phyloP scores from a whole-genome alignment of 2,113 vertebrate genomes.

The Mesocricetus auratus region DNA sequence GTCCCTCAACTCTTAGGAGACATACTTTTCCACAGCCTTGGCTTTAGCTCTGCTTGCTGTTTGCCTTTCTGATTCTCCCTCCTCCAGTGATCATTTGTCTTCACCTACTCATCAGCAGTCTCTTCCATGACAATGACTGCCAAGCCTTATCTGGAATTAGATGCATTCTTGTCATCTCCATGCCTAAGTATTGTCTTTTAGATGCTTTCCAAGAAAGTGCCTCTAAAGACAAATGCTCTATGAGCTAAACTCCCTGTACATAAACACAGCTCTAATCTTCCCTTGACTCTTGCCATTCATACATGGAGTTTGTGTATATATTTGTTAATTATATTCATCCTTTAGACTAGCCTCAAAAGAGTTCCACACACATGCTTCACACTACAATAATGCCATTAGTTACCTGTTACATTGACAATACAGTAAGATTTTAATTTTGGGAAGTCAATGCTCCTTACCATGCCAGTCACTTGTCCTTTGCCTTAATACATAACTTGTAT shows the following conservation, averaged over 20 bases:
- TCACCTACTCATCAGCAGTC: not conserved
- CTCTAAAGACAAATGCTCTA: not conserved
- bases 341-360: not conserved
- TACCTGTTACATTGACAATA: not conserved
- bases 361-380: not conserved
- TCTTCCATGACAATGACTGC: not conserved
- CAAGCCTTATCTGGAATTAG: not conserved
- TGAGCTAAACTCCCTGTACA: not conserved
- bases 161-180: not conserved
- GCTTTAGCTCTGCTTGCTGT: not conserved
- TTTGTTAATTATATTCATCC: not conserved
- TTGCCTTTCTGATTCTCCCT: not conserved
- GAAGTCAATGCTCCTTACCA: not conserved
- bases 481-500: constrained; percentile 29
- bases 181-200: not conserved
- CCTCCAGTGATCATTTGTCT: not conserved
- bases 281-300: not conserved
- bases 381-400: not conserved
- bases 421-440: not conserved
- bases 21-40: not conserved
- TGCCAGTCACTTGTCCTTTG: not conserved
- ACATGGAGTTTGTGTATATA: not conserved
- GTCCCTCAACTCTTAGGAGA: not conserved
- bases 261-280: not conserved
- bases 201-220: not conserved